Evolutionary conservation across 2,888 invertebrate genomes (phyloP).

Genomic region (Pammene fasciana): DNA sequence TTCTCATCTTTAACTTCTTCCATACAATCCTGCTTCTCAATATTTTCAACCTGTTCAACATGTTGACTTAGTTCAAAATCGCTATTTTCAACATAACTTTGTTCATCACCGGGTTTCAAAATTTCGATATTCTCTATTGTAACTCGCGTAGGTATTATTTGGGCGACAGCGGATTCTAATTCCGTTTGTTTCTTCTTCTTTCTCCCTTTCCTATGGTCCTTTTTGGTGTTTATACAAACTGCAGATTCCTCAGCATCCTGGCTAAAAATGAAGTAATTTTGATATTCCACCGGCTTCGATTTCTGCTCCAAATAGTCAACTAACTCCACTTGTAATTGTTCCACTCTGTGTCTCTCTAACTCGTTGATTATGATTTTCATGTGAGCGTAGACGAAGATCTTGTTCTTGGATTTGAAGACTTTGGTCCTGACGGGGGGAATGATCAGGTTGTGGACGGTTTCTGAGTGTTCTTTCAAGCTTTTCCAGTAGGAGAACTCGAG

Average conservation of each 20-base stretch:
- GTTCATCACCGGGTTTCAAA: neutral
- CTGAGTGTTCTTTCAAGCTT: slow-evolving; percentile 14
- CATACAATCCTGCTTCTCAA: neutral
- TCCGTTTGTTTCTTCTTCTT: neutral
- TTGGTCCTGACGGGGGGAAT: slow-evolving; percentile 11
- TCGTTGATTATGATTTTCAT: slow-evolving; percentile 25
- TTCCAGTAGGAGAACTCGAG: slow-evolving; percentile 32
- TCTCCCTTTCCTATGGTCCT: neutral
- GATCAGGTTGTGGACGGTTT: slow-evolving; percentile 17
- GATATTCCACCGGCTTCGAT: slow-evolving; percentile 25
- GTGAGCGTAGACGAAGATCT: slow-evolving; percentile 29
- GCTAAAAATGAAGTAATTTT: slow-evolving; percentile 25
- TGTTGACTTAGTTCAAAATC: neutral
- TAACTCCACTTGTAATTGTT: slow-evolving; percentile 1
- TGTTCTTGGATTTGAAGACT: neutral
- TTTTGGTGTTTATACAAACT: neutral
- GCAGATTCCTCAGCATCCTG: neutral
- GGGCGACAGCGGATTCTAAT: slow-evolving; percentile 4
- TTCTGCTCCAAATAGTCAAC: slow-evolving; percentile 34
- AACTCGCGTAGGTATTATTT: neutral
- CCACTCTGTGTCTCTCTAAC: neutral
- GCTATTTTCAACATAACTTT: neutral
- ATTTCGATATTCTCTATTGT: neutral
- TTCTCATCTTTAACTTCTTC: neutral
- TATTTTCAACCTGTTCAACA: neutral